Evolutionary conservation across 2,888 invertebrate species (phyloP), one percentile per base, ranked within the genome.

Genomic region (Scelioninae gen. 1): DNA sequence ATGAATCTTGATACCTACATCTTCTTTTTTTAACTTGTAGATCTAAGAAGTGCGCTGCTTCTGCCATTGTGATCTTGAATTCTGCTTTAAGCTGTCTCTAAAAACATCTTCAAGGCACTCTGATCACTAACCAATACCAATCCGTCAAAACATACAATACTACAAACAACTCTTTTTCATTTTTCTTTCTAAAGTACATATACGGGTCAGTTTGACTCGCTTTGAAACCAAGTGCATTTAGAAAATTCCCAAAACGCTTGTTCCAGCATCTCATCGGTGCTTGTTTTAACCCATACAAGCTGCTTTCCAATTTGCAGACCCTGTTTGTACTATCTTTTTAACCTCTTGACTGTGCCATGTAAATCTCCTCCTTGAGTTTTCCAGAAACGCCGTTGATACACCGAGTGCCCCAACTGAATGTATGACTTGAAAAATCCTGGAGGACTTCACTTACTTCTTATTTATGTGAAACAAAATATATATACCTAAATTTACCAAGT

Each of bases 211-310:
- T 71, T 32, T 81, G 47, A 40, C 76, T 82, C 32, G 13, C 53
- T n/a, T 55, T 60, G 15, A 84, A 77, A n/a, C n/a, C n/a, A n/a
- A 71, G 47, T 53, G 58, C 15, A 23, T 56, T 15, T 5, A 84
- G 23, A 23, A 77, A 77, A 16, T 51, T 66, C 9, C 68, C 49
- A 45, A 84, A 72, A 1, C 68, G 66, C 51, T 68, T 71, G 29
- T 88, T 87, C 87, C 87, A 89, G 43, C 82, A 80, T 62, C 87
- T 82, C n/a, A n/a, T n/a, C 31, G 88, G 85, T 16, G 88, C 84
- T 85, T 89, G 88, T 71, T 88, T 89, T 9, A 89, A 66, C 8
- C 89, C 87, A 82, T 89, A 88, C 16, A 89, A 72, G 72, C 87
- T 87, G 72, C 81, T 89, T 38, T 76, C 82, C 13, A 88, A 62